phyloP scores from a whole-genome alignment of 2,113 vertebrate species.

The Solea solea region DNA sequence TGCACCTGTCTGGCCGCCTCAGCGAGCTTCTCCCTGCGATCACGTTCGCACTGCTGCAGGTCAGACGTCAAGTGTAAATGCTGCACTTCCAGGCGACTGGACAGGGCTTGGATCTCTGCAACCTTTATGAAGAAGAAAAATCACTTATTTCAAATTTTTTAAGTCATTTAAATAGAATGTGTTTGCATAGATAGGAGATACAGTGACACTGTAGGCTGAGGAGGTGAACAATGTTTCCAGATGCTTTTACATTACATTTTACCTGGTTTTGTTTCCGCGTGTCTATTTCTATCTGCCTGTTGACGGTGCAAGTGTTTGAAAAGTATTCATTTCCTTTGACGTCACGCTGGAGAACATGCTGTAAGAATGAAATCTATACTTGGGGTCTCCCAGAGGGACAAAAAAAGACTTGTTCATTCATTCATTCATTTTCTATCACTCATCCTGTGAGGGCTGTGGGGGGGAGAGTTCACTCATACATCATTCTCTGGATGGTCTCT shows the following conservation, averaged over 20 bases:
- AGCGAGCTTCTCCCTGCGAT: not conserved
- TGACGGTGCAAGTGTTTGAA: constrained; percentile 11
- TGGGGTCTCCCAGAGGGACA: not conserved
- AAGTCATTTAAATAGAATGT: not conserved
- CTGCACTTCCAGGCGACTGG: constrained; percentile 69
- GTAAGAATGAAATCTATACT: not conserved
- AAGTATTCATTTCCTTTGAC: constrained; percentile 8
- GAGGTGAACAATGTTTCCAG: constrained; percentile 23
- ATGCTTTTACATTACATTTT: constrained; percentile 10
- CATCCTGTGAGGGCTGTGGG: no score
- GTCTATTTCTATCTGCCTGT: constrained; percentile 26
- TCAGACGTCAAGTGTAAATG: constrained; percentile 45
- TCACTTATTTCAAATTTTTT: not conserved
- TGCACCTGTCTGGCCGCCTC: constrained; percentile 50
- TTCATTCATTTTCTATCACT: no score
- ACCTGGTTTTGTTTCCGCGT: constrained; percentile 6
- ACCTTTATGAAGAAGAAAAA: constrained; percentile 52
- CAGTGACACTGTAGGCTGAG: not conserved
- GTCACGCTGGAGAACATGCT: not conserved
- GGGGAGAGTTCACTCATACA: no score
- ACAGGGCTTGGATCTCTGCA: constrained; percentile 66
- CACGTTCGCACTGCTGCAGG: constrained; percentile 58
- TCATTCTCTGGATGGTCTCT: no score
- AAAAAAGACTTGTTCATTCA: no score
- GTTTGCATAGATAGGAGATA: not conserved